A percentile compares a stretch with the other conserved stretches of the same genome.
These are phyloP conservation scores for Tachyglossus aculeatus DNA, from an alignment of 2,797 vertebrate genomes.

Conservation along the genomic window DNA sequence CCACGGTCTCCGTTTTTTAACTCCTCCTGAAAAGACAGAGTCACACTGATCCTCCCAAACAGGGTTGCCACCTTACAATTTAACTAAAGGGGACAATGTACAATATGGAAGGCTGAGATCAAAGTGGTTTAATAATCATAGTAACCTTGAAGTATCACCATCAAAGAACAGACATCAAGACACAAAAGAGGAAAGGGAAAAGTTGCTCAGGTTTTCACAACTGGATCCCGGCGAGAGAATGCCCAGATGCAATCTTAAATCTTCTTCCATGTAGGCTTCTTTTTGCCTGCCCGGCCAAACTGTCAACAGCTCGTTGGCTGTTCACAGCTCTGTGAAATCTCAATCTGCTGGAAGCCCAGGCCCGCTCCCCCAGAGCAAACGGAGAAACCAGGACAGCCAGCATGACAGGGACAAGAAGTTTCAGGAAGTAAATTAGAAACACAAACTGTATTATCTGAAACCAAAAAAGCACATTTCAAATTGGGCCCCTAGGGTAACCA, in stretches of 20 bases:
- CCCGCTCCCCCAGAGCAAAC: neutral
- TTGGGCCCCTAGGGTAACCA: too few relatives aligned
- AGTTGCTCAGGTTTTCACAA: neutral
- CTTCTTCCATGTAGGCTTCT: neutral
- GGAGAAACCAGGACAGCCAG: neutral
- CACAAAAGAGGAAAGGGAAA: neutral
- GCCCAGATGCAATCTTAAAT: too few relatives aligned
- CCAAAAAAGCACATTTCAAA: neutral
- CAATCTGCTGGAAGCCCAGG: neutral
- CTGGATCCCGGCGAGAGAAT: too few relatives aligned
- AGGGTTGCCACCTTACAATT: too few relatives aligned
- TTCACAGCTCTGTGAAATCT: neutral
- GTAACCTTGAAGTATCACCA: too few relatives aligned
- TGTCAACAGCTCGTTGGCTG: neutral
- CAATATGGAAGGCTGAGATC: too few relatives aligned
- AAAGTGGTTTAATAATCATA: too few relatives aligned
- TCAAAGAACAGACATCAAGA: too few relatives aligned
- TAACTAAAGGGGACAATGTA: too few relatives aligned
- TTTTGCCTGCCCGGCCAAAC: neutral
- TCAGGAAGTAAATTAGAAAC: neutral
- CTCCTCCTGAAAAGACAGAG: too few relatives aligned
- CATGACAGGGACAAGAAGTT: neutral
- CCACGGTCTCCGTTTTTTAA: too few relatives aligned
- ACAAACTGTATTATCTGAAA: neutral
- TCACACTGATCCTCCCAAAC: too few relatives aligned